These are phyloP conservation scores for Aurelia sp. DNA, from an alignment of 30 jellyfish, hydroid and myxozoan genomes.

Conservation along the genomic window DNA sequence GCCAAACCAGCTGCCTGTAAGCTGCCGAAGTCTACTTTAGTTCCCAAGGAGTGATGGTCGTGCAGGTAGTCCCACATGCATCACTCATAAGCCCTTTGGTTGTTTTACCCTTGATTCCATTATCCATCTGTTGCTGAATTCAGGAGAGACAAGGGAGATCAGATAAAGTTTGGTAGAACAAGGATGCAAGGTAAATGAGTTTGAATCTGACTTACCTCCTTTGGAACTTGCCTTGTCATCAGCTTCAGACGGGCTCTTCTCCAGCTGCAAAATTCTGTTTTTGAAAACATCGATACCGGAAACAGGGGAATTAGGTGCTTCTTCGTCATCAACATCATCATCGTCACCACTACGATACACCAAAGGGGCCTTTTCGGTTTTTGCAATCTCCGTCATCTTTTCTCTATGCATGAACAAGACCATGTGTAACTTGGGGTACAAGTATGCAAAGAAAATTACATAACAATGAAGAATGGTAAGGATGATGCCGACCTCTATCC, in stretches of 20 bases:
- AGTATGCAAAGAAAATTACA: constrained; percentile 41
- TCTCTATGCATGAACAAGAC: constrained; percentile 69
- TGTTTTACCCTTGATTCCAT: too few species aligned
- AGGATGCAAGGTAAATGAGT: too few species aligned
- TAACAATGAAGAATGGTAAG: constrained; percentile 73
- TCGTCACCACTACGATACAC: background rate
- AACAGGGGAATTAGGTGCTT: constrained; percentile 30
- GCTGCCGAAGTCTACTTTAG: too few species aligned
- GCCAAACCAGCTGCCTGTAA: too few species aligned
- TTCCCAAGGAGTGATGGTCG: too few species aligned
- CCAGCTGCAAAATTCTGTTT: constrained; percentile 40
- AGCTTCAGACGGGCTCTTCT: constrained; percentile 5
- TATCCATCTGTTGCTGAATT: too few species aligned
- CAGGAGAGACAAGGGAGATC: too few species aligned
- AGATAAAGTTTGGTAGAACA: too few species aligned
- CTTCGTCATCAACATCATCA: constrained; percentile 54
- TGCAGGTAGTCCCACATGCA: too few species aligned
- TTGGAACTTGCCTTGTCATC: constrained; percentile 11
- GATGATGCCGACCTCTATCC: constrained; percentile 72
- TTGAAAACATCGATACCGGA: constrained; percentile 61
- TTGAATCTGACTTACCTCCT: background rate
- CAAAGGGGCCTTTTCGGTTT: constrained; percentile 42
- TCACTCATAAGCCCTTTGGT: too few species aligned
- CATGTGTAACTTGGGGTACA: constrained; percentile 81
- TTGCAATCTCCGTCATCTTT: constrained; percentile 46